Base-by-base conservation (phyloP, 2,113 vertebrate species). In the Hiodon tergisus region DNA sequence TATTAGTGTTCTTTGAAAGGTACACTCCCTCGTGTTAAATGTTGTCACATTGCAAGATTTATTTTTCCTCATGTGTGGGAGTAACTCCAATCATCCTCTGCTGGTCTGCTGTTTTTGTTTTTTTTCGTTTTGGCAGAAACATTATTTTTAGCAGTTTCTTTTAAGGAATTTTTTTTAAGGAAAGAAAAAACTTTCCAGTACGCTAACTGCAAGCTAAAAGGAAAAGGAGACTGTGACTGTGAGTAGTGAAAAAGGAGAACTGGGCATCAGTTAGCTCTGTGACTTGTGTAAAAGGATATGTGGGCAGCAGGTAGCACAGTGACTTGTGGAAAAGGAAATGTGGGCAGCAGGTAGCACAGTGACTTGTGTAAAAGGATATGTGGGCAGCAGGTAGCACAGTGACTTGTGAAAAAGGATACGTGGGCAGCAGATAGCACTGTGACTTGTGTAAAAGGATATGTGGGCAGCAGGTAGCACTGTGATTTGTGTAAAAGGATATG, bases 131-230 rank as follows among this genome's bases (percentile, higher is more conserved):
- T 83, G 85, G 88, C 88, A 82, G 86, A 91, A 91, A 91, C 88
- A 70, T 76, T 70, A 54, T 63, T 70, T 48, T 70, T 54, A 59
- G 8, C 31, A 31, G 31, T 31, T 31, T 31, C 2, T 31, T 31
- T 31, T 31, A n/a, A n/a, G n/a, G n/a, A n/a, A 31, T 69, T 67
- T 61, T 48, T 61, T 61, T 54, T 16, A 46, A 51, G 69, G 50
- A 62, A 68, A 53, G 48, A 69, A 61, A 59, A 48, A 53, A 54
- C 50, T 90, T 92, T 90, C 89, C 88, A 91, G 87, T 86, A 86
- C 89, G 87, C 86, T 86, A 89, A 85, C 83, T 72, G 77, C 86
- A 89, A 88, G 89, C 88, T 90, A 89, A 90, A 88, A 90, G 80
- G 87, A 89, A 89, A 92, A 94, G 93, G 68, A 72, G 71, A 69